Evolutionary conservation across 2,888 invertebrate species (phyloP), one percentile per base, ranked within the genome.

Genomic region (Caprella mutica): DNA sequence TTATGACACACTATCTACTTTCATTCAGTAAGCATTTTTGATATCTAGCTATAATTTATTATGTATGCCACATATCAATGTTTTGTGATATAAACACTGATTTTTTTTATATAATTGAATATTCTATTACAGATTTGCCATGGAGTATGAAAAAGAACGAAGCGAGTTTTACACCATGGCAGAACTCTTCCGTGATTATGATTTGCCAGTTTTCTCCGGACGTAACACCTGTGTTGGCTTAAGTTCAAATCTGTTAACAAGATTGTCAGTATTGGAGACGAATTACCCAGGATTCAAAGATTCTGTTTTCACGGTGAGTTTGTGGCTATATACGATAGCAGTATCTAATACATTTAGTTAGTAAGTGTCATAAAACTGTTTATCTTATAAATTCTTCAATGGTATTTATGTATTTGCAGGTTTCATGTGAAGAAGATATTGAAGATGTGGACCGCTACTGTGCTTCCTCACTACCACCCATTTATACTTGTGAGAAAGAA

Each of bases 161-260:
- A 65, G 66, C n/a, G 81, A 82, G 69, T 79, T 78, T 56, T 78
- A 78, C 24, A 57, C 65, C 66, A 74, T 89, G 67, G 79, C 79
- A 67, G 80, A 82, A 66, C 84, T 85, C 71, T 89, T 84, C 73
- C 80, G 82, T 67, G 78, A 78, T 70, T 91, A 90, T 73, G 75
- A 80, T 67, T 86, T 90, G 66, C 81, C 83, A 50, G 85, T 92
- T 65, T 82, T 84, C 61, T 75, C 81, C 3, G 80, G 81, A 68
- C 84, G 85, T 72, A 84, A 88, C 73, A 90, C 90, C 56, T 92
- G 92, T 72, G 91, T 92, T 51, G 91, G 91, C 23, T 75, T 92
- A 65, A 87, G 87, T 66, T 79, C 88, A 69, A 87, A 87, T 73
- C 76, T 91, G 67, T 78, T 86, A 70, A 75, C 79, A 65, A 78